Evolutionary conservation across 1,140 invertebrate genomes (phyloP).

Genomic region (Trichonephila clavata): DNA sequence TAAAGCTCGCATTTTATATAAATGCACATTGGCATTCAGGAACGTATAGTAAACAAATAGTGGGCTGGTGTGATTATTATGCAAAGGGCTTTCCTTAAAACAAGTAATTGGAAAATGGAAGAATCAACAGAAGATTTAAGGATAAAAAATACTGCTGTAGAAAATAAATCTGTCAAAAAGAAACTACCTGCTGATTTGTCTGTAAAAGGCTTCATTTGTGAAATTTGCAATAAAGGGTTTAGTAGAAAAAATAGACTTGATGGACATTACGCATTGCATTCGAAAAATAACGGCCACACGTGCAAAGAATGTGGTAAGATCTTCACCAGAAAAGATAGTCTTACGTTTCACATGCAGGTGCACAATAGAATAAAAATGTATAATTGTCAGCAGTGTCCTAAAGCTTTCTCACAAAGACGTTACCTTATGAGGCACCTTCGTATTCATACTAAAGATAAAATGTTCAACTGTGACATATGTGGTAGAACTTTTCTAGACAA

Average conservation of each 20-base stretch:
- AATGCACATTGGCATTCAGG: too few species aligned
- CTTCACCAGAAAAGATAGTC: constrained; percentile 17
- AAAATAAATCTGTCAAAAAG: not conserved
- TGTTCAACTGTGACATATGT: constrained; percentile 36
- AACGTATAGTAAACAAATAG: too few species aligned
- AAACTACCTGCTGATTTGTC: not conserved
- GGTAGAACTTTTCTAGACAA: constrained; percentile 26
- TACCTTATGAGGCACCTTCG: constrained; percentile 26
- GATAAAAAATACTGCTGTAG: not conserved
- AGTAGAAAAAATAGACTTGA: not conserved
- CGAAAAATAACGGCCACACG: not conserved
- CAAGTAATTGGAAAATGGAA: not conserved
- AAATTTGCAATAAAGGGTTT: constrained; percentile 10
- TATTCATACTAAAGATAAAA: not conserved
- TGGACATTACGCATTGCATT: not conserved
- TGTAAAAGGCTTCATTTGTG: not conserved
- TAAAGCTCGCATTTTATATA: too few species aligned
- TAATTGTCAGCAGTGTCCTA: not conserved
- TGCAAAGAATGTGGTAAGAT: constrained; percentile 22
- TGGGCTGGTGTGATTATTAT: too few species aligned
- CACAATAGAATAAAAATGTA: not conserved
- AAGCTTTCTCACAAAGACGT: not conserved
- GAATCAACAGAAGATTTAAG: not conserved
- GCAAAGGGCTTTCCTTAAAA: too few species aligned
- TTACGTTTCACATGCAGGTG: not conserved